Conservation (phyloP, 2,797 vertebrate species). For the Staurois parvus region DNA sequence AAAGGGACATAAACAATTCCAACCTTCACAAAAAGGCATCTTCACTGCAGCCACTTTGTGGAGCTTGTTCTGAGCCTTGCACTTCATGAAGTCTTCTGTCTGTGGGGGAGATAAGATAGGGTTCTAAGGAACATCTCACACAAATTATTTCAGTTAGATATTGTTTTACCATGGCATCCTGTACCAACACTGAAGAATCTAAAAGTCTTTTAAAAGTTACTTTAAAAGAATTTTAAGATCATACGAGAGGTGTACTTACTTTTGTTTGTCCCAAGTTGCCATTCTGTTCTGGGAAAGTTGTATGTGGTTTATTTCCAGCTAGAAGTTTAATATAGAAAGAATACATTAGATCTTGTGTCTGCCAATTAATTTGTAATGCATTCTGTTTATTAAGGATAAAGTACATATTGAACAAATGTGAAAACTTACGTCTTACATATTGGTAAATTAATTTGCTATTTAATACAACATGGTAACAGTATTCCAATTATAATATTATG, state of each 20-base stretch:
- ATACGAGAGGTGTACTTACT: constrained; percentile 43
- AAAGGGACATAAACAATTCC: constrained; percentile 1
- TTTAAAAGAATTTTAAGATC: neutral
- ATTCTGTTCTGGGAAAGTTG: constrained; percentile 50
- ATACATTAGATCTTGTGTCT: neutral
- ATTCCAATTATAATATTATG: too few species aligned
- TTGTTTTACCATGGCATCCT: neutral
- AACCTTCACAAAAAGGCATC: constrained; percentile 61
- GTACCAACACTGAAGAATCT: neutral
- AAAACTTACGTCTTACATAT: too few species aligned
- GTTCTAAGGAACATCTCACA: too few species aligned
- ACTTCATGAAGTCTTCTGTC: constrained; percentile 62
- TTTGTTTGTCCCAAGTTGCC: constrained; percentile 56
- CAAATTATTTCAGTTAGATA: too few species aligned
- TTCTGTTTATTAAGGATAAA: neutral
- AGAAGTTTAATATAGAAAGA: constrained; percentile 11
- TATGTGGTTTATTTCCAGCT: constrained; percentile 61
- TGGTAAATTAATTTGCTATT: too few species aligned
- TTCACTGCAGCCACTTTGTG: constrained; percentile 62
- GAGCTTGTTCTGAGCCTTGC: constrained; percentile 54
- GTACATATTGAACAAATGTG: neutral
- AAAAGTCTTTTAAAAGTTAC: neutral
- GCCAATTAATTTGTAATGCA: neutral
- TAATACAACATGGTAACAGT: too few species aligned
- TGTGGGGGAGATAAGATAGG: constrained; percentile 26